phyloP scores from a whole-genome alignment of 2,888 invertebrate species.

The Scrobipalpa atriplicella region DNA sequence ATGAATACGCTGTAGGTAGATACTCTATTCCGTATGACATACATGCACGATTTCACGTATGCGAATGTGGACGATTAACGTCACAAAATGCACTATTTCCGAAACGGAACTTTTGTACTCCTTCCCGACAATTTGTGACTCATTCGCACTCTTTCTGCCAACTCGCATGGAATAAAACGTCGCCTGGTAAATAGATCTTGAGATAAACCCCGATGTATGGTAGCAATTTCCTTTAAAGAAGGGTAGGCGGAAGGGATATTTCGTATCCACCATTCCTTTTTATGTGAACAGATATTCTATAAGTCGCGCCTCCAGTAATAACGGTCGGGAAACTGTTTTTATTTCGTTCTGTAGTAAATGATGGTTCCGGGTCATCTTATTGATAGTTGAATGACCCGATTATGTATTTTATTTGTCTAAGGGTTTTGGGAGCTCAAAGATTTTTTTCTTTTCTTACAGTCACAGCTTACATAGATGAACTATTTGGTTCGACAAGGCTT shows the following conservation, averaged over 20 bases:
- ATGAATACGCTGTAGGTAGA: no score
- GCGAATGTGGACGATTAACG: constrained; percentile 4
- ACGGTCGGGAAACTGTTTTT: constrained; percentile 23
- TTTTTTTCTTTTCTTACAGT: no score
- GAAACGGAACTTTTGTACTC: constrained; percentile 7
- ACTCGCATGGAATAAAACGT: constrained; percentile 49
- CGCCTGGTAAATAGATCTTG: constrained; percentile 67
- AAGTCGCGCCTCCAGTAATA: constrained; percentile 26
- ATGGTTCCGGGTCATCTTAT: not conserved
- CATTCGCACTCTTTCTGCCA: constrained; percentile 40
- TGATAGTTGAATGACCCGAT: constrained; percentile 4
- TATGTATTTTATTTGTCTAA: not conserved
- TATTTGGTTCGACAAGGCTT: no score
- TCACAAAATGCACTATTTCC: not conserved
- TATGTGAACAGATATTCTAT: constrained; percentile 58
- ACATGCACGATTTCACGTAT: not conserved
- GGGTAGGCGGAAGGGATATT: constrained; percentile 59
- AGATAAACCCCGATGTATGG: constrained; percentile 76
- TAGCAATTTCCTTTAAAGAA: constrained; percentile 69
- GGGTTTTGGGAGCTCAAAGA: no score
- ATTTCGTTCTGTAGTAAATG: constrained; percentile 10
- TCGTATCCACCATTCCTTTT: constrained; percentile 58
- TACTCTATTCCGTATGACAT: not conserved
- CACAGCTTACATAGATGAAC: no score
- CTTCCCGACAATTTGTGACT: constrained; percentile 17